phyloP scores from a whole-genome alignment of 2,113 vertebrate species.

The Nothobranchius furzeri region DNA sequence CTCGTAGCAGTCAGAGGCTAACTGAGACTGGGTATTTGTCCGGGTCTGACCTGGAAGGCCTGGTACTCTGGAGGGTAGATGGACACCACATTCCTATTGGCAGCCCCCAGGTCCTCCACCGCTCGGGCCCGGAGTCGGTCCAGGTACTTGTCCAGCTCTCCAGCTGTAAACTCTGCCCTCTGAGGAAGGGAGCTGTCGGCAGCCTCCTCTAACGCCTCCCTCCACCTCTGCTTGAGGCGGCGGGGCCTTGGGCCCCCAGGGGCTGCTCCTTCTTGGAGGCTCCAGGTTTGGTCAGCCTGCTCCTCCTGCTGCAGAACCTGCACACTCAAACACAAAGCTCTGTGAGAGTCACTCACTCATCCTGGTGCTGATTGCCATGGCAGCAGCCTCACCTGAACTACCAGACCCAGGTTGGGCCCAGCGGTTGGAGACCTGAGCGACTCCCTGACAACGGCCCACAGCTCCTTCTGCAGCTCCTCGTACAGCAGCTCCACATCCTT shows the following conservation, averaged over 20 bases:
- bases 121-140: conserved; percentile 75
- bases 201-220: conserved; percentile 76
- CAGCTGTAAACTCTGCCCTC: conserved; percentile 57
- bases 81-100: conserved; percentile 82
- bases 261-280: background rate
- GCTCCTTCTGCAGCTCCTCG: conserved; percentile 87
- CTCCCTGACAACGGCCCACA: conserved; percentile 86
- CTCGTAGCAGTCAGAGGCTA: no score
- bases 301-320: conserved; percentile 90
- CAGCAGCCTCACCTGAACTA: conserved; percentile 75
- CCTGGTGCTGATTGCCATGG: background rate
- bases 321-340: background rate
- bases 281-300: conserved; percentile 71
- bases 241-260: conserved; percentile 70
- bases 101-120: conserved; percentile 83
- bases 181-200: conserved; percentile 79
- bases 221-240: conserved; percentile 81
- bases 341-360: background rate
- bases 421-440: conserved; percentile 78
- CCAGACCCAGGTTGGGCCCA: conserved; percentile 80
- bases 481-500: conserved; percentile 91
- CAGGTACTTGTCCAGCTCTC: conserved; percentile 71
- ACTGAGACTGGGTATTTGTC: no score
- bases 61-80: conserved; percentile 84
- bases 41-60: conserved; percentile 72